Base-by-base conservation (phyloP, 1,140 invertebrate species). In the Drosophila ananassae region DNA sequence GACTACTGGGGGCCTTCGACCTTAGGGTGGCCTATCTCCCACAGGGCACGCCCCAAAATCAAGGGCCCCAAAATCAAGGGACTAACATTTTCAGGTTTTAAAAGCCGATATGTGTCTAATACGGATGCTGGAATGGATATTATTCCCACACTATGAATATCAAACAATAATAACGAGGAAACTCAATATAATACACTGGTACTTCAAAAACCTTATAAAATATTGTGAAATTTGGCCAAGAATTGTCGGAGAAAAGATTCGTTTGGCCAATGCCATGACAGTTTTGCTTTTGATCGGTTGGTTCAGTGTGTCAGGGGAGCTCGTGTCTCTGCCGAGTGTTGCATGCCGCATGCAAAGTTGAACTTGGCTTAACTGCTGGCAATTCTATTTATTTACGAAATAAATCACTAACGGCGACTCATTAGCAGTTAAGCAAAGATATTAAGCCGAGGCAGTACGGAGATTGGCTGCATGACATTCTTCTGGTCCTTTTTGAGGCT, bases 321-420 rank as follows among this genome's bases (percentile, higher is more conserved):
- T 75, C 57, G 59, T 84, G 67, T 71, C 25, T 28, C 13, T 25
- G 52, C 30, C 44, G 63, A 32, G 53, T 57, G 79, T 89, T 76
- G 83, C 82, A 87, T 89, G 83, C 72, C 58, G 63, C 80, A 80
- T 81, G 73, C 85, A 78, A 89, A 90, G 77, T 58, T 62, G 69
- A 71, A 54, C 51, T 72, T 71, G 60, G 53, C 60, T 54, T 66
- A 78, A 80, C 62, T 80, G 80, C 69, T 69, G 66, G 85, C 87
- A 90, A 90, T 90, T 89, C 85, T 81, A 90, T 89, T 89, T 89
- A 89, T 89, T 89, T 89, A 73, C 62, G 53, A 89, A 89, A 89
- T 89, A 89, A 89, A 90, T 90, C 85, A 90, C 85, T 81, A 90
- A 90, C 81, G 81, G 85, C 87, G 66, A 90, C 85, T 90, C 87